Percentiles rank a stretch among this genome's conserved stretches.
Evolutionary conservation across 2,113 vertebrate genomes (phyloP).

Genomic region (Oncorhynchus mykiss): DNA sequence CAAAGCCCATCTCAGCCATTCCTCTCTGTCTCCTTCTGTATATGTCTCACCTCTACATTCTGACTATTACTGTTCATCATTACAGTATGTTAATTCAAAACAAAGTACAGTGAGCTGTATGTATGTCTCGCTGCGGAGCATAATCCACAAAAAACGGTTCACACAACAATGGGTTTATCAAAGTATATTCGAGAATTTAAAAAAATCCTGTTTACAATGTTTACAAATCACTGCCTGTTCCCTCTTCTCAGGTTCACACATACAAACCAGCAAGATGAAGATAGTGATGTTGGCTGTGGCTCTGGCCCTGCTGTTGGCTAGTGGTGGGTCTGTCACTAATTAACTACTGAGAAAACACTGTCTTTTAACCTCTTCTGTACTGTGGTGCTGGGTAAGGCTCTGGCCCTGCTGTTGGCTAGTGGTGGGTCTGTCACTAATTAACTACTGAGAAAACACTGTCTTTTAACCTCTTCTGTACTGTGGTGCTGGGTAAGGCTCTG

Average conservation of each 20-base stretch:
- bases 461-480: constrained; percentile 16
- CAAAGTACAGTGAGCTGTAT: too few species aligned
- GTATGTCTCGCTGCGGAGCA: not conserved
- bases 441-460: constrained; percentile 46
- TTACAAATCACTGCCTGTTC: constrained; percentile 20
- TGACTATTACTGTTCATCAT: too few species aligned
- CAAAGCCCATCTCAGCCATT: not conserved
- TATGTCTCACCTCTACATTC: too few species aligned
- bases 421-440: constrained; percentile 67
- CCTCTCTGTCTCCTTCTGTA: too few species aligned
- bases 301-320: constrained; percentile 58
- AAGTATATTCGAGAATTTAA: too few species aligned
- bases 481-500: constrained; percentile 21
- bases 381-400: constrained; percentile 2
- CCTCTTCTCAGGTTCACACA: constrained; percentile 8
- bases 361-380: constrained; percentile 10
- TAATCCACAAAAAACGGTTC: not conserved
- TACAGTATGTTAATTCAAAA: too few species aligned
- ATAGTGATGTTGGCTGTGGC: constrained; percentile 53
- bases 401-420: constrained; percentile 57
- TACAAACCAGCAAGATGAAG: constrained; percentile 63
- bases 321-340: constrained; percentile 67
- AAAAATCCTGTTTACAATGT: not conserved
- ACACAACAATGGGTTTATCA: not conserved
- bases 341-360: constrained; percentile 50